Evolutionary conservation across 1,140 invertebrate genomes (phyloP).

Genomic region (Drosophila jambulina): DNA sequence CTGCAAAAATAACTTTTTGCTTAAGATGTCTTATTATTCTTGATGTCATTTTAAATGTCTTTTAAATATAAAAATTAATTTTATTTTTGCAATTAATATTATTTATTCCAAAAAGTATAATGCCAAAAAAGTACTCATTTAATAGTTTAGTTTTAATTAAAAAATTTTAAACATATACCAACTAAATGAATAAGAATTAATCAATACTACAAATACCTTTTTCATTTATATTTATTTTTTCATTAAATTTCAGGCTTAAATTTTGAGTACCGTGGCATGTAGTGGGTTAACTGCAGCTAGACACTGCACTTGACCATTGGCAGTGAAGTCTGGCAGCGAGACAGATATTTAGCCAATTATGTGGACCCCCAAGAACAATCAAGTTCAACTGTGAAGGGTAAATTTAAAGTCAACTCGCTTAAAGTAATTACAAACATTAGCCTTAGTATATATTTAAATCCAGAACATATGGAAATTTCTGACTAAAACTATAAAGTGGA

Average conservation of each 20-base stretch:
- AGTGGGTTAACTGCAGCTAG: conserved; percentile 49
- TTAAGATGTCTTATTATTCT: neutral
- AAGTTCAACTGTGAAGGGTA: conserved; percentile 34
- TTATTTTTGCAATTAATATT: neutral
- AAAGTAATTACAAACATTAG: conserved; percentile 4
- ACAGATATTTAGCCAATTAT: conserved; percentile 38
- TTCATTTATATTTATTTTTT: too few species aligned
- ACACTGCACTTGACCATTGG: conserved; percentile 71
- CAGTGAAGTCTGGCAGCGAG: conserved; percentile 52
- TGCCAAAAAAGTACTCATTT: neutral
- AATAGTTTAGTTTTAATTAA: neutral
- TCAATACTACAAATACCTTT: neutral
- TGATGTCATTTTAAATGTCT: neutral
- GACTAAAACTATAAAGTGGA: too few species aligned
- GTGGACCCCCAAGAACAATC: conserved; percentile 38
- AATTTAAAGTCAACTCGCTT: conserved; percentile 8
- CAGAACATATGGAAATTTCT: neutral
- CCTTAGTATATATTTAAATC: neutral
- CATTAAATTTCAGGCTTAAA: too few species aligned
- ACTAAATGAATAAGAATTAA: neutral
- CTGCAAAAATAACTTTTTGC: neutral
- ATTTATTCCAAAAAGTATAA: too few species aligned
- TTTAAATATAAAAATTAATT: neutral
- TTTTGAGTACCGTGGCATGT: neutral
- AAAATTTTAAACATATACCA: neutral